Conservation (phyloP, 2,888 invertebrate species). For the Brenthis daphne region DNA sequence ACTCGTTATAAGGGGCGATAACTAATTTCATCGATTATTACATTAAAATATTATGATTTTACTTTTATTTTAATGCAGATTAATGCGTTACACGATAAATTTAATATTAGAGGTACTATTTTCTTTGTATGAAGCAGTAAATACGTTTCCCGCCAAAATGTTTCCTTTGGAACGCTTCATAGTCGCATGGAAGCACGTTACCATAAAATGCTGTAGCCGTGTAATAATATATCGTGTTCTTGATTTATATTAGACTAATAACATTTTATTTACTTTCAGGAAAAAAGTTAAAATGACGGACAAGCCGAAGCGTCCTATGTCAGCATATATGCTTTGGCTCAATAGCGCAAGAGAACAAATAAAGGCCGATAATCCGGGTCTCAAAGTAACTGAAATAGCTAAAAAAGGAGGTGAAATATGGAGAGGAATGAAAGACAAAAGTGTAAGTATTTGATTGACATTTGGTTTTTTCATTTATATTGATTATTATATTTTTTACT, state of each 20-base stretch:
- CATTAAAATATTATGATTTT: slow-evolving; percentile 43
- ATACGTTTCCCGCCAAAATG: slow-evolving; percentile 81
- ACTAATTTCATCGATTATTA: slow-evolving; percentile 56
- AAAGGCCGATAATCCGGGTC: slow-evolving; percentile 94
- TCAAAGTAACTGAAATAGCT: slow-evolving; percentile 95
- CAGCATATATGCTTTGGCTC: slow-evolving; percentile 98
- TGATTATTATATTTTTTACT: slow-evolving; percentile 17
- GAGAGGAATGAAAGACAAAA: slow-evolving; percentile 94
- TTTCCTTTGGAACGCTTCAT: slow-evolving; percentile 63
- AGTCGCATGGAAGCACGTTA: slow-evolving; percentile 55
- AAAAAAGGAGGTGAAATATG: slow-evolving; percentile 98
- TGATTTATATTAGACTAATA: slow-evolving; percentile 45
- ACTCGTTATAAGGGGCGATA: slow-evolving; percentile 78
- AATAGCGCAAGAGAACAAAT: slow-evolving; percentile 93
- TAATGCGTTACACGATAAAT: slow-evolving; percentile 40
- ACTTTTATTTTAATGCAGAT: slow-evolving; percentile 39
- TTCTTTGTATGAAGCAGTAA: slow-evolving; percentile 44
- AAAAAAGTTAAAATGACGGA: slow-evolving; percentile 87
- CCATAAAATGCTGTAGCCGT: slow-evolving; percentile 41
- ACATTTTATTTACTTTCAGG: slow-evolving; percentile 57
- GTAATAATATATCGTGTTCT: slow-evolving; percentile 52
- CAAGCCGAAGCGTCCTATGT: slow-evolving; percentile 96
- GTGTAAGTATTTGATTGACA: slow-evolving; percentile 79
- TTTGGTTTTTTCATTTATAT: slow-evolving; percentile 14
- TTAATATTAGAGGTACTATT: slow-evolving; percentile 34